Percentiles rank a stretch among this genome's conserved stretches.
Conservation (phyloP, 2,888 invertebrate genomes). For the Brachyptera risi region DNA sequence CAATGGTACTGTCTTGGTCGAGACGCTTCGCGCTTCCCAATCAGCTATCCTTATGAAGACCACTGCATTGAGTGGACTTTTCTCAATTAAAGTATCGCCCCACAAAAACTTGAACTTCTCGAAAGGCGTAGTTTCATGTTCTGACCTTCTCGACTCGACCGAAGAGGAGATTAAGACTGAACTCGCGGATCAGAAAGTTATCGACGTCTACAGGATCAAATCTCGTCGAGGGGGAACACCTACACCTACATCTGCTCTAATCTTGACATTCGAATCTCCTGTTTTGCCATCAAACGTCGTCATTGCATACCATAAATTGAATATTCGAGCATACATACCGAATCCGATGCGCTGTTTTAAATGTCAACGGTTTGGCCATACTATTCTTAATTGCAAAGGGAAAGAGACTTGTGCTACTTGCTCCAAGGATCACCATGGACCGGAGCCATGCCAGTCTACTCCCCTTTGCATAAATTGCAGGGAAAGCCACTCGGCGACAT, state of each 20-base stretch:
- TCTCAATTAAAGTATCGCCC: too few species aligned
- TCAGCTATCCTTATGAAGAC: too few species aligned
- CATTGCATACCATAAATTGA: not conserved
- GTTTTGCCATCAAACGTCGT: not conserved
- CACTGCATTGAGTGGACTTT: too few species aligned
- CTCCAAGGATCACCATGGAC: not conserved
- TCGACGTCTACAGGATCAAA: too few species aligned
- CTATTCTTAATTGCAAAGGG: not conserved
- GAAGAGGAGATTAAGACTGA: too few species aligned
- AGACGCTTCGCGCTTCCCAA: too few species aligned
- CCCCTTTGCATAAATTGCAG: not conserved
- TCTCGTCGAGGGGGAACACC: too few species aligned
- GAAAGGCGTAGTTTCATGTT: too few species aligned
- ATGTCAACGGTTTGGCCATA: not conserved
- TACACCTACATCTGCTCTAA: not conserved
- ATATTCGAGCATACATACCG: not conserved
- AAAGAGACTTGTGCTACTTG: not conserved
- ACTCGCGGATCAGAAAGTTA: too few species aligned
- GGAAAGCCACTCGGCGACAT: not conserved
- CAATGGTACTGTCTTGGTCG: too few species aligned
- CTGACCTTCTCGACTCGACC: too few species aligned
- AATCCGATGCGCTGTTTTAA: not conserved
- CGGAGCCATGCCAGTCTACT: not conserved
- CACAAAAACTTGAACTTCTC: too few species aligned
- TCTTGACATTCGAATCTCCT: not conserved